These are phyloP conservation scores for Zalophus californianus DNA, from an alignment of 2,797 vertebrate genomes.

Conservation along the genomic window DNA sequence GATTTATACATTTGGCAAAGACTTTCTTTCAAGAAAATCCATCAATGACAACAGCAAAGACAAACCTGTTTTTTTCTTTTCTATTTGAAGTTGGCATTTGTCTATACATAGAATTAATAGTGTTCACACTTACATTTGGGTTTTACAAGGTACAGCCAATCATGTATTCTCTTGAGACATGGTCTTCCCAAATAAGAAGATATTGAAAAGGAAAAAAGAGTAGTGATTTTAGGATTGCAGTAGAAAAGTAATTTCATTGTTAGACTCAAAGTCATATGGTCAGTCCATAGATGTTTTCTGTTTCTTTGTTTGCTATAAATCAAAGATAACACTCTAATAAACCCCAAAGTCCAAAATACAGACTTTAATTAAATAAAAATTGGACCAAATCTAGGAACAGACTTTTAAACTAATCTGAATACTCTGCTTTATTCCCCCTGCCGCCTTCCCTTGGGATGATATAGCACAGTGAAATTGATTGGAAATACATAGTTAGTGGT, in stretches of 20 bases:
- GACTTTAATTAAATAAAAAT: not conserved
- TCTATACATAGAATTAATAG: not conserved
- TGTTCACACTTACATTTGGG: not conserved
- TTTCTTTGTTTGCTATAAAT: not conserved
- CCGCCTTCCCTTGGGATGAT: not conserved
- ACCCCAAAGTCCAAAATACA: not conserved
- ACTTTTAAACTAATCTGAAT: not conserved
- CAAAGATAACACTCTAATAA: not conserved
- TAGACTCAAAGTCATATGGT: not conserved
- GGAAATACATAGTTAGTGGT: not conserved
- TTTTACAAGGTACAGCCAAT: not conserved
- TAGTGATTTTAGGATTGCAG: not conserved
- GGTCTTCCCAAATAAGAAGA: not conserved
- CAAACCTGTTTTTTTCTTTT: fast-evolving
- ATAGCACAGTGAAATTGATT: not conserved
- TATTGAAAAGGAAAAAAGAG: not conserved
- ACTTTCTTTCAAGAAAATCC: not conserved
- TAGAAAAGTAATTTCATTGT: constrained; percentile 1
- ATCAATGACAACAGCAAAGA: not conserved
- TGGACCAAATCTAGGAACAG: not conserved
- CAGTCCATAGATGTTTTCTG: not conserved
- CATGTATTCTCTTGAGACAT: constrained; percentile 11
- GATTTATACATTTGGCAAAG: not conserved
- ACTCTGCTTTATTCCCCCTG: not conserved
- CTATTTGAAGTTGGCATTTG: not conserved